Conservation (phyloP, 2,113 vertebrate genomes). For the Phoenicopterus ruber region DNA sequence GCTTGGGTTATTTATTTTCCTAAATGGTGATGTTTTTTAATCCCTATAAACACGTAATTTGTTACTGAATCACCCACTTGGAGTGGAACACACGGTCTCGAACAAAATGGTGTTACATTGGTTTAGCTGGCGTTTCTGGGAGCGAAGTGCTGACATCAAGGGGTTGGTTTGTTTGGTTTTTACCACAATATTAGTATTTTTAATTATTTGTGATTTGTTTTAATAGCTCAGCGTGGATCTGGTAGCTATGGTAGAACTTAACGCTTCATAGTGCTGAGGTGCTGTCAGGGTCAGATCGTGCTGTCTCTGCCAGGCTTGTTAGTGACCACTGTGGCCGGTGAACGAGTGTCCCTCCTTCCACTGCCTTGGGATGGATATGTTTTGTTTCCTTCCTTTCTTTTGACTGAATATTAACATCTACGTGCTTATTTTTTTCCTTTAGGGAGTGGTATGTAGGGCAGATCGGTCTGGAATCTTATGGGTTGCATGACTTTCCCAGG, state of each 20-base stretch:
- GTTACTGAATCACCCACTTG: not conserved
- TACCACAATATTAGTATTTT: not conserved
- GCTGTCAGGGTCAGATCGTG: not conserved
- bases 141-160: not conserved
- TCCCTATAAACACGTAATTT: not conserved
- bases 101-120: rapidly evolving
- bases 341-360: not conserved
- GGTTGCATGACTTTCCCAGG: not conserved
- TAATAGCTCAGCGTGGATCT: not conserved
- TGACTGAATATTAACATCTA: not conserved
- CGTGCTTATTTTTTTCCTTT: not conserved
- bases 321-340: not conserved
- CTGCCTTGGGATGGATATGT: not conserved
- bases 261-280: rapidly evolving
- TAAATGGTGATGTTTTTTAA: not conserved
- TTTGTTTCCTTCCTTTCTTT: not conserved
- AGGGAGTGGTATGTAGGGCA: not conserved
- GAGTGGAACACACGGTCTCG: not conserved
- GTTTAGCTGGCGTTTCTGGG: not conserved
- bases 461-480: rapidly evolving
- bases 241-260: not conserved
- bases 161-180: not conserved
- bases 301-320: not conserved
- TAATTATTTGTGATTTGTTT: not conserved
- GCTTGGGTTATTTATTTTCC: not conserved